These are phyloP conservation scores for Dicaeum eximium DNA, from an alignment of 2,113 vertebrate species.

Conservation along the genomic window DNA sequence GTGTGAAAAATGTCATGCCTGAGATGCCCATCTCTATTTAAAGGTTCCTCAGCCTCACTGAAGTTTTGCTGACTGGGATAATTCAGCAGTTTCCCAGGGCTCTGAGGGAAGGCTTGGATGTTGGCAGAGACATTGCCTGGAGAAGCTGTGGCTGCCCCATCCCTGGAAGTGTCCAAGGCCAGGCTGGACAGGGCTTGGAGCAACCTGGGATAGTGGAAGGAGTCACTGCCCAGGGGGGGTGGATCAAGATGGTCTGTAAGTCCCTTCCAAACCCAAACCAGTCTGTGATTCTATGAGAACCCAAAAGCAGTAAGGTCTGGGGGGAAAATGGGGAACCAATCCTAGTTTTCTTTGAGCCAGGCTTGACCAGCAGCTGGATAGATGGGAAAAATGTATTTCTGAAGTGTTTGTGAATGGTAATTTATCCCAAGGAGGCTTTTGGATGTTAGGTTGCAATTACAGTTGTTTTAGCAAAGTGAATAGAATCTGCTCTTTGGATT, in stretches of 20 bases:
- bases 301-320: neutral
- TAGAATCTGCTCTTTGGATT: slow-evolving; percentile 26
- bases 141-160: neutral
- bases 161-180: neutral
- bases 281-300: neutral
- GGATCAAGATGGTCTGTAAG: neutral
- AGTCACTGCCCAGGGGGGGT: neutral
- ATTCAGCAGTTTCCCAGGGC: neutral
- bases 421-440: neutral
- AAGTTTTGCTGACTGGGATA: neutral
- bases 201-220: neutral
- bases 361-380: neutral
- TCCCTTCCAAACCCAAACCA: neutral
- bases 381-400: neutral
- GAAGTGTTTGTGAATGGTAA: neutral
- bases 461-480: slow-evolving; percentile 1
- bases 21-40: neutral
- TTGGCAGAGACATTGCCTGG: neutral
- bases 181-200: neutral
- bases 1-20: neutral
- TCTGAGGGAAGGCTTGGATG: neutral
- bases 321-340: neutral
- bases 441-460: neutral
- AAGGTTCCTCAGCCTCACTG: neutral
- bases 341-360: neutral